A percentile compares a stretch with the other conserved stretches of the same genome.
phyloP scores from a whole-genome alignment of 2,113 vertebrate genomes.

The Micromys minutus region DNA sequence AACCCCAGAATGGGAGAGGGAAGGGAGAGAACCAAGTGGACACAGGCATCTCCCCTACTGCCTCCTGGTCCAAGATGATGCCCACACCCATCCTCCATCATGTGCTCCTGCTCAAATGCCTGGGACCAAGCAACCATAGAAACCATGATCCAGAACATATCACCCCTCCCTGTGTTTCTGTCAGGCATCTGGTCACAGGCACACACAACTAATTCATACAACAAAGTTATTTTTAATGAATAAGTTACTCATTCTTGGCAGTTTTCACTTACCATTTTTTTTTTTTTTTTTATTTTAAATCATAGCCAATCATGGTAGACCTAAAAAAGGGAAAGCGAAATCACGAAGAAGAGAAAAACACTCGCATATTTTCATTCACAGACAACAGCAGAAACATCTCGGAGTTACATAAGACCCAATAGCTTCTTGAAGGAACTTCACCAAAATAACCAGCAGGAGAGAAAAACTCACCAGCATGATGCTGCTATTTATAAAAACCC shows the following conservation, averaged over 20 bases:
- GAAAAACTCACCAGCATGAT: not conserved
- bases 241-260: not conserved
- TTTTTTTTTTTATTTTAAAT: too few species aligned
- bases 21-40: not conserved
- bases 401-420: not conserved
- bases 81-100: not conserved
- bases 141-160: not conserved
- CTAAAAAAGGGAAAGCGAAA: not conserved
- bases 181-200: not conserved
- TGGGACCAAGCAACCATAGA: not conserved
- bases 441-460: not conserved
- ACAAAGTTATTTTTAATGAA: not conserved
- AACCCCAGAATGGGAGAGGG: not conserved
- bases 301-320: not conserved
- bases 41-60: not conserved
- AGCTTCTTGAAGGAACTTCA: not conserved
- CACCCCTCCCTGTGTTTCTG: not conserved
- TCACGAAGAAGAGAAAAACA: not conserved
- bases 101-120: not conserved
- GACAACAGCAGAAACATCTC: not conserved
- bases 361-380: not conserved
- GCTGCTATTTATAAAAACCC: slow-evolving; percentile 29
- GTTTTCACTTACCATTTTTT: not conserved
- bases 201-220: not conserved
- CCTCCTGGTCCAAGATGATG: not conserved